Conservation (phyloP, 2,113 vertebrate species). For the Ellobius talpinus region DNA sequence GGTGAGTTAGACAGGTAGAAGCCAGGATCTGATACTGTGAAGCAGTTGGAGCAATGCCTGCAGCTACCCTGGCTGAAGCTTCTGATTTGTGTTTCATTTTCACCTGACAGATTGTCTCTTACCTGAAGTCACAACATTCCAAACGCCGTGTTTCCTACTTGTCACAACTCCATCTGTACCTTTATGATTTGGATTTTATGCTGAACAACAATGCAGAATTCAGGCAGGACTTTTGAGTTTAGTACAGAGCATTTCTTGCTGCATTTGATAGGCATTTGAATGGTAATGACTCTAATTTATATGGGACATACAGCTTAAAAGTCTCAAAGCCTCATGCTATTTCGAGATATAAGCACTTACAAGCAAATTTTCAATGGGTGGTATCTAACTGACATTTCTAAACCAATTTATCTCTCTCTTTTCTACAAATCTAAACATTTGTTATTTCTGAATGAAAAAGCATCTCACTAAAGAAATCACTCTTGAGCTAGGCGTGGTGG, state of each 20-base stretch:
- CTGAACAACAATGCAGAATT: neutral
- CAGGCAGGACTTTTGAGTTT: neutral
- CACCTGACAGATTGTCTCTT: neutral
- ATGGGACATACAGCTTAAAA: neutral
- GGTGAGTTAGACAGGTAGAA: neutral
- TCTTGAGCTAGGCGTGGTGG: neutral
- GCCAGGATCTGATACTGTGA: neutral
- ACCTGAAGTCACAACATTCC: neutral
- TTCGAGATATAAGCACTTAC: neutral
- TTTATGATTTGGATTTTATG: neutral
- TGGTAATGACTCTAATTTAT: neutral
- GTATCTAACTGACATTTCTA: neutral
- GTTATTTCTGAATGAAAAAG: slow-evolving; percentile 20
- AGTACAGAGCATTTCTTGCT: neutral
- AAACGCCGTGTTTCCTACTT: neutral
- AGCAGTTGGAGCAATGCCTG: neutral
- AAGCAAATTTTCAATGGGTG: neutral
- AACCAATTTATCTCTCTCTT: neutral
- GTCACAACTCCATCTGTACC: neutral
- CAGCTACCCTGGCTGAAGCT: neutral
- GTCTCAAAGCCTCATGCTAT: neutral
- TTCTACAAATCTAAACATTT: slow-evolving; percentile 38
- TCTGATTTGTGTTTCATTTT: neutral
- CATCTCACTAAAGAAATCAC: neutral
- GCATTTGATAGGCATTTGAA: neutral